Conservation (phyloP, 2,888 invertebrate species). For the Clanis bilineata region DNA sequence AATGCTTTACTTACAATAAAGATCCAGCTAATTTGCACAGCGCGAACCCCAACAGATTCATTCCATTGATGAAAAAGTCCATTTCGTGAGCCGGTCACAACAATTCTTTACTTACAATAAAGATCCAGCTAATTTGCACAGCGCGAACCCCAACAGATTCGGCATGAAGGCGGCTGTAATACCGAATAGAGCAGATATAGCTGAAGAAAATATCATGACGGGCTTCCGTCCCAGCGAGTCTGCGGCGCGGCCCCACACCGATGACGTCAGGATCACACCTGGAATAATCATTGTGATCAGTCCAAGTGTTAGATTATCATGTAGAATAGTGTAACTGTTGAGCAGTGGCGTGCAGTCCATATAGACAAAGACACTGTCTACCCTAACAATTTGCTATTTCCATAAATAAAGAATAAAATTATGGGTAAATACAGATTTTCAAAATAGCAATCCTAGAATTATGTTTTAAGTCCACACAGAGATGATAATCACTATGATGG, state of each 20-base stretch:
- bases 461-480: no score
- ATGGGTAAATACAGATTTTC: no score
- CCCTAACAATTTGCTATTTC: no score
- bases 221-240: conserved; percentile 66
- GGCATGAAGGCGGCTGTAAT: conserved; percentile 63
- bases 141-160: conserved; percentile 49
- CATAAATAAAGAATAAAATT: no score
- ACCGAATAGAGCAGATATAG: conserved; percentile 50
- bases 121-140: conserved; percentile 61
- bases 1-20: conserved; percentile 61
- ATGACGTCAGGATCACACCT: conserved; percentile 69
- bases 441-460: no score
- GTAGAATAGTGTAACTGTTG: no score
- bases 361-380: no score
- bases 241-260: conserved; percentile 69
- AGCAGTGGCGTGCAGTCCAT: no score
- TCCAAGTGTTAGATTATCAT: no score
- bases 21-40: conserved; percentile 61
- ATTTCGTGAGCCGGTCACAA: no score
- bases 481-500: no score
- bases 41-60: conserved; percentile 50
- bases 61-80: no score
- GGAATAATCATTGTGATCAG: conserved; percentile 26
- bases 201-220: conserved; percentile 52
- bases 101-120: conserved; percentile 63